phyloP scores from a whole-genome alignment of 2,113 vertebrate genomes.

The Heterotilapia buettikoferi region DNA sequence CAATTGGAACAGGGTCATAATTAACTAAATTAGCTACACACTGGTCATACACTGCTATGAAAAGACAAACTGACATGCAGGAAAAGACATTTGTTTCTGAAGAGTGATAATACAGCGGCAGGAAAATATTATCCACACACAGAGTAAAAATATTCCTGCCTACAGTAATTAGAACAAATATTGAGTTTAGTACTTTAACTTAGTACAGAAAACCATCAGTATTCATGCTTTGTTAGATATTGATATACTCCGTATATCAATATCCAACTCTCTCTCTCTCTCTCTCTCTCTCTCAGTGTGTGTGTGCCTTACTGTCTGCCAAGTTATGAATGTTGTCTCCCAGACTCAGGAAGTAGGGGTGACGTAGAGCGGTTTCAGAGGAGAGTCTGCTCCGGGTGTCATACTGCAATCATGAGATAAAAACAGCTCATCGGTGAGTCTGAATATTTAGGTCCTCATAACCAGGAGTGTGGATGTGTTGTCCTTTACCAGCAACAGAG shows the following conservation, averaged over 20 bases:
- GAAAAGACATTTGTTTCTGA: not conserved
- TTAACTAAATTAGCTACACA: not conserved
- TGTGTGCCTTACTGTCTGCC: conserved; percentile 84
- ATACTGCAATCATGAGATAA: conserved; percentile 72
- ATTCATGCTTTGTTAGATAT: not conserved
- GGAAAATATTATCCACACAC: not conserved
- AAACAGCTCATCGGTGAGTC: not conserved
- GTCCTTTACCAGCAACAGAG: conserved; percentile 78
- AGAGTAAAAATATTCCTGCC: not conserved
- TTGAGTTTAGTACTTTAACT: not conserved
- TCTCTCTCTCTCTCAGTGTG: not conserved
- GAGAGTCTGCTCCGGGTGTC: conserved; percentile 81
- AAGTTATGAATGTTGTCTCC: conserved; percentile 84
- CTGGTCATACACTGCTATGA: not conserved
- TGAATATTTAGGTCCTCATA: not conserved
- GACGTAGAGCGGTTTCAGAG: conserved; percentile 79
- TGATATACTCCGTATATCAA: not conserved
- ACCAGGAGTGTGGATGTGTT: not conserved
- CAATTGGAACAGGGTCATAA: not conserved
- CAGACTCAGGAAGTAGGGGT: conserved; percentile 85
- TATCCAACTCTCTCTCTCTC: not conserved
- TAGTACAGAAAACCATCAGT: accelerated
- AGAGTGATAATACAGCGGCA: not conserved
- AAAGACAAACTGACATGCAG: not conserved
- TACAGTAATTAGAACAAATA: not conserved